Conservation (phyloP, 2,797 vertebrate genomes). For the Amblyopsis hoosieri region DNA sequence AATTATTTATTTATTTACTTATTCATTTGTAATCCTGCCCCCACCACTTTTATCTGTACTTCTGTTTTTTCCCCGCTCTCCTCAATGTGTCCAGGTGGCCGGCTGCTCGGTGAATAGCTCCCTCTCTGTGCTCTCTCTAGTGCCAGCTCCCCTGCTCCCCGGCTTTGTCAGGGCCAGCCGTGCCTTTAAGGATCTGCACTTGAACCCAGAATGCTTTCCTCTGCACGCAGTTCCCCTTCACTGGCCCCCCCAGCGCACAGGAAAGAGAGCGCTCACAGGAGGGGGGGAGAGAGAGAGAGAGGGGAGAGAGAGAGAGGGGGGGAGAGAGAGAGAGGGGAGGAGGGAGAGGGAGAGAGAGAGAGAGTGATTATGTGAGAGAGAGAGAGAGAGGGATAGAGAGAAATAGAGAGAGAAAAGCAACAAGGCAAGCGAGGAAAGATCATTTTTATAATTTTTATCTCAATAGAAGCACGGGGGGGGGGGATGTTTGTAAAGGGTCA, state of each 20-base stretch:
- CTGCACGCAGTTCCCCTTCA: slow-evolving; percentile 68
- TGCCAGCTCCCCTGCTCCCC: slow-evolving; percentile 40
- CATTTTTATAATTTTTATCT: too few relatives aligned
- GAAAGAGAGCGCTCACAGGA: slow-evolving; percentile 70
- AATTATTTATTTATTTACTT: not conserved
- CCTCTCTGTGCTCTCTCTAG: slow-evolving; percentile 52
- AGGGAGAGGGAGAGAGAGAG: slow-evolving; percentile 17
- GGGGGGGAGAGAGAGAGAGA: not conserved
- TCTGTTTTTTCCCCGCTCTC: slow-evolving; percentile 24
- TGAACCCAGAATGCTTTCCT: slow-evolving; percentile 74
- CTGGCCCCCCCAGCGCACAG: slow-evolving; percentile 74
- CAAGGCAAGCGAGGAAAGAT: too few relatives aligned
- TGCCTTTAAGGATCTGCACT: slow-evolving; percentile 75
- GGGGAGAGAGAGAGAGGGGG: not conserved
- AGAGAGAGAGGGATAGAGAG: slow-evolving; percentile 65
- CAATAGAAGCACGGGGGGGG: not conserved
- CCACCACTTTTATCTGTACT: not conserved
- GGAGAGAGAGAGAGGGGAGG: too few relatives aligned
- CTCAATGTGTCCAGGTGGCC: slow-evolving; percentile 33
- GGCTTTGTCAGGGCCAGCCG: slow-evolving; percentile 65
- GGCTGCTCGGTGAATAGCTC: slow-evolving; percentile 37
- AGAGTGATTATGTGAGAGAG: slow-evolving; percentile 45
- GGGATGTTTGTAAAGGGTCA: slow-evolving; percentile 57
- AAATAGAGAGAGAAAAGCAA: slow-evolving; percentile 65
- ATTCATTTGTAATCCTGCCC: not conserved